Conservation (phyloP, 2,888 invertebrate species). For the Pseudoips prasinana region DNA sequence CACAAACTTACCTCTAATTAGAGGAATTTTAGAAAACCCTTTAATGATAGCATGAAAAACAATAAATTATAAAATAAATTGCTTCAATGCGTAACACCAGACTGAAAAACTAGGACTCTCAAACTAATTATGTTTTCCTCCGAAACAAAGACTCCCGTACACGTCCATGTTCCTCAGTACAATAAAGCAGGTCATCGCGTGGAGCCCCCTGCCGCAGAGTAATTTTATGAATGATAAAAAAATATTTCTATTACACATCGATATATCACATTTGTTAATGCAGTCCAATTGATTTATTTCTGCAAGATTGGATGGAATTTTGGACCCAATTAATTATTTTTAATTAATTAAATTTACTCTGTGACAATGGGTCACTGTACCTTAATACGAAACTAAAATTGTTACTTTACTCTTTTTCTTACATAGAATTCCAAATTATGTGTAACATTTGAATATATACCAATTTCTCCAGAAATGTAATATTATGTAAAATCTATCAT, state of each 20-base stretch:
- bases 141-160: constrained; percentile 81
- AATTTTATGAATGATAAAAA: constrained; percentile 59
- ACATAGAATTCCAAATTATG: constrained; percentile 65
- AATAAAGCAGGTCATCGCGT: constrained; percentile 45
- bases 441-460: constrained; percentile 67
- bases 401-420: constrained; percentile 53
- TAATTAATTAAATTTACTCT: constrained; percentile 63
- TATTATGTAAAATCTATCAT: constrained; percentile 59
- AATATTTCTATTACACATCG: constrained; percentile 61
- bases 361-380: constrained; percentile 57
- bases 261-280: constrained; percentile 65
- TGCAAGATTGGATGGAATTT: constrained; percentile 75
- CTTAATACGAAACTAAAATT: constrained; percentile 53
- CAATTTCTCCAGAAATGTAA: constrained; percentile 60
- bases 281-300: constrained; percentile 68
- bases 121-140: constrained; percentile 76
- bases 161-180: constrained; percentile 67
- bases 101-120: constrained; percentile 36
- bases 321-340: constrained; percentile 76
- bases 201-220: constrained; percentile 65
- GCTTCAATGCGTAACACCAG: constrained; percentile 31
- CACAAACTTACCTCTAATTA: constrained; percentile 55
- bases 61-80: constrained; percentile 37
- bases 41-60: constrained; percentile 31
- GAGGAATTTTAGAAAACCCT: constrained; percentile 51